Conservation (phyloP, 92 coral and sea anemone genomes). For the Actinernus sp. region DNA sequence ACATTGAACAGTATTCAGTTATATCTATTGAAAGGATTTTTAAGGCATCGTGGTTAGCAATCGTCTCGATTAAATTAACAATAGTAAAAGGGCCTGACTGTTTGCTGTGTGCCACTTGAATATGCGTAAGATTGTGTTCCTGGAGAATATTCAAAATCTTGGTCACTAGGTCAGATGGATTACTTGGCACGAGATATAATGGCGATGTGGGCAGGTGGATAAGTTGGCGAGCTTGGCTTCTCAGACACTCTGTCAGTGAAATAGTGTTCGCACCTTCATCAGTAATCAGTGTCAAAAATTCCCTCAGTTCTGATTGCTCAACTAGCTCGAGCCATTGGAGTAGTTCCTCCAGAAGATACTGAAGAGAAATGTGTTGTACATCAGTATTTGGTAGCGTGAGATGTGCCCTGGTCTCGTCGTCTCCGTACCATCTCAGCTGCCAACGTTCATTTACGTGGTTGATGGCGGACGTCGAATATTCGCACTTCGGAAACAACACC, state of each 20-base stretch:
- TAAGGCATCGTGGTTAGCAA: no score
- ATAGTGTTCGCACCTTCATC: not conserved
- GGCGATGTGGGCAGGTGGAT: slow-evolving; percentile 42
- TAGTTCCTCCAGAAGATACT: slow-evolving; percentile 19
- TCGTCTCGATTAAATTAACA: not conserved
- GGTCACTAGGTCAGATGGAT: slow-evolving; percentile 11
- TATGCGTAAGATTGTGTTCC: not conserved
- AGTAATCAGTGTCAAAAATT: not conserved
- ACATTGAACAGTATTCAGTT: not conserved
- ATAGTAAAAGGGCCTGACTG: not conserved
- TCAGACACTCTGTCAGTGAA: not conserved
- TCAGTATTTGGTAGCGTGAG: slow-evolving; percentile 41
- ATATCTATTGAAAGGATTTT: not conserved
- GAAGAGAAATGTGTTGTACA: slow-evolving; percentile 23
- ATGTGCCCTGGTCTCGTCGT: slow-evolving; percentile 33
- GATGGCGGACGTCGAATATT: slow-evolving; percentile 41
- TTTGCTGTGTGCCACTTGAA: not conserved
- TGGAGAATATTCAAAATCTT: slow-evolving; percentile 1
- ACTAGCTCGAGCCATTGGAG: slow-evolving; percentile 21
- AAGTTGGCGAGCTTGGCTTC: slow-evolving; percentile 10
- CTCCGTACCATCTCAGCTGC: slow-evolving; percentile 46
- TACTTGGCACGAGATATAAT: slow-evolving; percentile 14
- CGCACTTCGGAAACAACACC: slow-evolving; percentile 48
- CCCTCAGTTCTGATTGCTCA: not conserved
- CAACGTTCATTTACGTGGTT: slow-evolving; percentile 57